Percentiles rank a stretch among this genome's conserved stretches.
These are phyloP conservation scores for Danaus chrysippus DNA, from an alignment of 2,888 invertebrate genomes.

Conservation along the genomic window DNA sequence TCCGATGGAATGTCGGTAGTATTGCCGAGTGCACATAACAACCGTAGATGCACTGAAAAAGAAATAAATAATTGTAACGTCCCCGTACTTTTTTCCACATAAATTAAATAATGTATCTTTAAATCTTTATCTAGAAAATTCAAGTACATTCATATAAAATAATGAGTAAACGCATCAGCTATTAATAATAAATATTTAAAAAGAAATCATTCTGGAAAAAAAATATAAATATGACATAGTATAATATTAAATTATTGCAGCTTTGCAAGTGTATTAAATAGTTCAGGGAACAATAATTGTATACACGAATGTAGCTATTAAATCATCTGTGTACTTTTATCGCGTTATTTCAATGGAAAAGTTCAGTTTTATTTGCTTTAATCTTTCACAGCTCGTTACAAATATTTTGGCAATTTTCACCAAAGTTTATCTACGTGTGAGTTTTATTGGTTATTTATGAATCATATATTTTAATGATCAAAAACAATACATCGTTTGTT, in stretches of 20 bases:
- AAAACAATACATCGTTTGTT: background rate
- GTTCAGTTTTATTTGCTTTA: conserved; percentile 25
- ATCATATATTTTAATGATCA: background rate
- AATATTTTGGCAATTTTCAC: conserved; percentile 20
- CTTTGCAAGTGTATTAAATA: background rate
- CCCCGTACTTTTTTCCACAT: background rate
- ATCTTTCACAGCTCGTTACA: conserved; percentile 21
- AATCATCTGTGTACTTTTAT: conserved; percentile 26
- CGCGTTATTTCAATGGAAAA: conserved; percentile 24
- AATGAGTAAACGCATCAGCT: no score
- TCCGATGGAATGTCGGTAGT: conserved; percentile 97
- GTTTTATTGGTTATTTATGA: conserved; percentile 1
- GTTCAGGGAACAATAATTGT: conserved; percentile 5
- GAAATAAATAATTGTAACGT: conserved; percentile 15
- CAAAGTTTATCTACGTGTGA: conserved; percentile 11
- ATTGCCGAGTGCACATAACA: conserved; percentile 99
- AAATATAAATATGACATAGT: background rate
- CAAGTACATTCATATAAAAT: no score
- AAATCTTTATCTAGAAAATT: no score
- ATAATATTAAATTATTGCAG: background rate
- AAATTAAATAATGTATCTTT: no score
- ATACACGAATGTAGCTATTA: conserved; percentile 19
- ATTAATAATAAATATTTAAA: no score
- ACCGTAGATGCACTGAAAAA: conserved; percentile 94
- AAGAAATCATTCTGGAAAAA: background rate